Evolutionary conservation across 2,113 vertebrate species (phyloP).

Genomic region (Proteles cristata): DNA sequence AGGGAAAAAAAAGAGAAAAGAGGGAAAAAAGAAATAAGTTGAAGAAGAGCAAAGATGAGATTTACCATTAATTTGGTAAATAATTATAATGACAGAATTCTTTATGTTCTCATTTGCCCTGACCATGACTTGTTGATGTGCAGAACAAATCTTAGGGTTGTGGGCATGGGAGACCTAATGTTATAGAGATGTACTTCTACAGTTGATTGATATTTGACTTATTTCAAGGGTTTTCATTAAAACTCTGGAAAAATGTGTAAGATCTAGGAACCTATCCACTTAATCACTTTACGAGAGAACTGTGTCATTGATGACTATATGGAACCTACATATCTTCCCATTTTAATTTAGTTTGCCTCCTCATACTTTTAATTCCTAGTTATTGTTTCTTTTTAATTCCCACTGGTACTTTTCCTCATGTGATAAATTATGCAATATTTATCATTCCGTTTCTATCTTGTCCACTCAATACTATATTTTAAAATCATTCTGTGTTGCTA

Average conservation of each 20-base stretch:
- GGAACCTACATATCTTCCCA: not conserved
- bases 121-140: not conserved
- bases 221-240: not conserved
- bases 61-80: not conserved
- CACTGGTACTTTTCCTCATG: not conserved
- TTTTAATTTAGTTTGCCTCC: not conserved
- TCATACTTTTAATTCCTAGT: not conserved
- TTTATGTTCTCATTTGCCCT: not conserved
- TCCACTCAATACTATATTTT: not conserved
- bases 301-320: not conserved
- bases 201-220: not conserved
- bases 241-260: not conserved
- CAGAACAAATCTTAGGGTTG: not conserved
- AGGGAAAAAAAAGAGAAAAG: not conserved
- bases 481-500: not conserved
- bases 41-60: not conserved
- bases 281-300: not conserved
- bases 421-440: not conserved
- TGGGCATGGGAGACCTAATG: not conserved
- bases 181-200: not conserved
- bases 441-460: not conserved
- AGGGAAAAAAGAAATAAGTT: not conserved
- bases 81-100: not conserved
- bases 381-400: not conserved
- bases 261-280: not conserved